A percentile compares a stretch with the other conserved stretches of the same genome.
These are phyloP conservation scores for Ceyx melanurus DNA, from an alignment of 2,113 vertebrate species.

Conservation along the genomic window DNA sequence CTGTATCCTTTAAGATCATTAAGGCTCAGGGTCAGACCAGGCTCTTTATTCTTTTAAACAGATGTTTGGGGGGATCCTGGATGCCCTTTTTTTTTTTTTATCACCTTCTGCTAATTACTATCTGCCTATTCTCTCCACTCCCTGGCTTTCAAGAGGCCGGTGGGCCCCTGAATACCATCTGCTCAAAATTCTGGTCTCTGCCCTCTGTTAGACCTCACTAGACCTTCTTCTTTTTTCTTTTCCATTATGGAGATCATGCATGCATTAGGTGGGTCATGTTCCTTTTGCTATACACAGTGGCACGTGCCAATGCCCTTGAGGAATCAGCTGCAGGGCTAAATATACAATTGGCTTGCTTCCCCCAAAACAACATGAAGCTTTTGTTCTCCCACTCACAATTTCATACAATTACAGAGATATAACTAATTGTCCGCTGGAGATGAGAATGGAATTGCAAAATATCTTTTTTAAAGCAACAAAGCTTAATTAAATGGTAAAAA, in stretches of 20 bases:
- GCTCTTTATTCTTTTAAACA: conserved; percentile 68
- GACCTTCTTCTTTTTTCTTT: conserved; percentile 65
- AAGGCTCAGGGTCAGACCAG: conserved; percentile 48
- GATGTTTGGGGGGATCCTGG: conserved; percentile 67
- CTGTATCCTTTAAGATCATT: conserved; percentile 65
- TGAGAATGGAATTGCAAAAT: not conserved
- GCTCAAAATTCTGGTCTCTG: conserved; percentile 82
- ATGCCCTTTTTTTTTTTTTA: conserved; percentile 63
- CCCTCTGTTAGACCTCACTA: conserved; percentile 64
- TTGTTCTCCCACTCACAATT: conserved; percentile 22
- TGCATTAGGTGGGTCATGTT: conserved; percentile 60
- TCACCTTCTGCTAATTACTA: conserved; percentile 74
- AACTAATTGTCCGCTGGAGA: not conserved
- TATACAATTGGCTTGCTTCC: conserved; percentile 55
- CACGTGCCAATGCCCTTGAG: conserved; percentile 63
- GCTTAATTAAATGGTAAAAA: not conserved
- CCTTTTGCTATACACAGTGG: conserved; percentile 53
- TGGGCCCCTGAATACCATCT: conserved; percentile 81
- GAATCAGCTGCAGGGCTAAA: conserved; percentile 58
- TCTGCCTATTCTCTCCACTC: conserved; percentile 65
- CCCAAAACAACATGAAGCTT: conserved; percentile 51
- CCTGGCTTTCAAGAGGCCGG: conserved; percentile 45
- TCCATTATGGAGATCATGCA: conserved; percentile 66
- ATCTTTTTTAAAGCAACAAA: conserved; percentile 1
- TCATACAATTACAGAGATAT: not conserved